A percentile compares a stretch with the other conserved stretches of the same genome.
These are phyloP conservation scores for Astropecten irregularis DNA, from an alignment of 53 echinoderm and acorn worm genomes.

Conservation along the genomic window DNA sequence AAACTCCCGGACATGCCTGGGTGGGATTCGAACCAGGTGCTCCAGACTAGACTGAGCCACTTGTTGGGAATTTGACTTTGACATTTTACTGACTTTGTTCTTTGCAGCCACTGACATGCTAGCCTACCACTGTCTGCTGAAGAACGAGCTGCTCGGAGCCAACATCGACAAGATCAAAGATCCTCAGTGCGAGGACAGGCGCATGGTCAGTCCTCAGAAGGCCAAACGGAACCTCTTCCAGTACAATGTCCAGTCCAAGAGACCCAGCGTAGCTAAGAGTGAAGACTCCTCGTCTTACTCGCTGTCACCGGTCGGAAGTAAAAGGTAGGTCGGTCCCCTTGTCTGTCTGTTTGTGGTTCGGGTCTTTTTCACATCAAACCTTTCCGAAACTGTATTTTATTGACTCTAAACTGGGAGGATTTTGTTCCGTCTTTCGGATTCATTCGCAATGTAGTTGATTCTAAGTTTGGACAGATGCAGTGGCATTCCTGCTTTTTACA, in stretches of 20 bases:
- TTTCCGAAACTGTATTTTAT: too few relatives aligned
- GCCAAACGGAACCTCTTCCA: conserved; percentile 87
- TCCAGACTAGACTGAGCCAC: too few relatives aligned
- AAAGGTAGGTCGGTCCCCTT: conserved; percentile 80
- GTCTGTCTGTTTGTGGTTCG: too few relatives aligned
- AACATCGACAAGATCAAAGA: conserved; percentile 96
- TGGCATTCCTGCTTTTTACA: too few relatives aligned
- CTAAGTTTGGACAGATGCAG: too few relatives aligned
- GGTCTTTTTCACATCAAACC: too few relatives aligned
- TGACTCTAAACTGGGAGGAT: too few relatives aligned
- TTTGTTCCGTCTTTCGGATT: too few relatives aligned
- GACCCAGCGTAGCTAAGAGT: conserved; percentile 71
- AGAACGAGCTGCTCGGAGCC: conserved; percentile 93
- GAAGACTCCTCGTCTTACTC: conserved; percentile 94
- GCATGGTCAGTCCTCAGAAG: conserved; percentile 96
- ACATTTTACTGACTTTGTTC: too few relatives aligned
- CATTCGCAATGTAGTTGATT: neutral
- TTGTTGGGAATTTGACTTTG: too few relatives aligned
- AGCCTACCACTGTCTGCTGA: conserved; percentile 92
- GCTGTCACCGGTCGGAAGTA: conserved; percentile 92
- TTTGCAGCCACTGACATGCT: conserved; percentile 82
- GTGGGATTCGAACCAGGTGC: too few relatives aligned
- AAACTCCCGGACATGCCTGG: too few relatives aligned
- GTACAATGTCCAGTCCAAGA: conserved; percentile 83
- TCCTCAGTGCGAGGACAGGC: conserved; percentile 93